These are phyloP conservation scores for Leontocebus nigricollis DNA, from an alignment of 2,797 vertebrate species.

Conservation along the genomic window DNA sequence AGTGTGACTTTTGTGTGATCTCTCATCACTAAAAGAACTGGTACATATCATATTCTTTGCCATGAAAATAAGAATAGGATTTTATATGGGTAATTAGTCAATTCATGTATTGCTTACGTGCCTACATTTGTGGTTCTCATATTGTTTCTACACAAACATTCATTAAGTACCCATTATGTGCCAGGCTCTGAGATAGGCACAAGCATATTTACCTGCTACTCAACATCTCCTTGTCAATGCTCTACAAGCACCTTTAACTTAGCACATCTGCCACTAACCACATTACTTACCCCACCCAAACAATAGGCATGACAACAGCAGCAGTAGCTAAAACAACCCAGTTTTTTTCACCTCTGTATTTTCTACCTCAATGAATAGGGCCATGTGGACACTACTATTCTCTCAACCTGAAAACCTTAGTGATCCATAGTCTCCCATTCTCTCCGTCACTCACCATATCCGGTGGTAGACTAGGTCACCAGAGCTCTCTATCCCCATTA, in stretches of 20 bases:
- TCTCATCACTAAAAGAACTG: neutral
- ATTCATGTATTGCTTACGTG: neutral
- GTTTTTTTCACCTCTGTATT: neutral
- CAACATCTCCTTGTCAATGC: neutral
- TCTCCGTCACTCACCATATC: neutral
- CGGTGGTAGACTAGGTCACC: neutral
- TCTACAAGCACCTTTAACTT: neutral
- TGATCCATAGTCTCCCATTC: neutral
- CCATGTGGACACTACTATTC: neutral
- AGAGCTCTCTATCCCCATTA: neutral
- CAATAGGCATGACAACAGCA: neutral
- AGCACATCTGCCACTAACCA: neutral
- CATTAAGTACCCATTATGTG: neutral
- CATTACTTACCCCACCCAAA: neutral
- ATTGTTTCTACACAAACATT: neutral
- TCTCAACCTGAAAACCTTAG: neutral
- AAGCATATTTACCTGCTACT: neutral
- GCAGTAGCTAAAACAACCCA: neutral
- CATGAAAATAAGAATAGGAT: neutral
- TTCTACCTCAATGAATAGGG: neutral
- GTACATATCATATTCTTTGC: neutral
- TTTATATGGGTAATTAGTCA: neutral
- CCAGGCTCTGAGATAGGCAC: neutral
- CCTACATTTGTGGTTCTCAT: neutral
- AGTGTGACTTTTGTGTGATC: neutral